Evolutionary conservation across 2,797 vertebrate species (phyloP), one percentile per base, ranked within the genome.

Genomic region (Amniataba percoides): DNA sequence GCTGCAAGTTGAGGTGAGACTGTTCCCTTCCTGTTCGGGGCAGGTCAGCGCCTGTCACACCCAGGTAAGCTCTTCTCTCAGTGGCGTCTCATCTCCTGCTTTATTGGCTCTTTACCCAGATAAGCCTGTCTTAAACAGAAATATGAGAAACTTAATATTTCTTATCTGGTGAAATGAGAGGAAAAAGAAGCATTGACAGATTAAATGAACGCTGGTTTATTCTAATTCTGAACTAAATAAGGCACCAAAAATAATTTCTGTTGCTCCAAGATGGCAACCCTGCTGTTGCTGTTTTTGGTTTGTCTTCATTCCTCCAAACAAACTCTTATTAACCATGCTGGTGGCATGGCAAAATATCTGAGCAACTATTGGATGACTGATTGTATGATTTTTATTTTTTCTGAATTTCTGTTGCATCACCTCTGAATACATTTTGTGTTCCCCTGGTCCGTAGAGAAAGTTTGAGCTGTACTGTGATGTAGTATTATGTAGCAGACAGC

Each of bases 11-110:
- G 27, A 75, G 52, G 74, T 85, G 77, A 87, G 77, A 65, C 60
- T 2, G 13, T 75, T 71, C 49, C 70, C 69, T 57, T 71, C 23
- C 67, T 67, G 63, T 60, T 61, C 4, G 40, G 77, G 87, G 77
- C 88, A 90, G 87, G 90, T 90, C 83, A 89, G 64, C 63, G 71
- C 90, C 86, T 87, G 90, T 85, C 78, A 84, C 68, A 73, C 52
- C 42, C 18, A 34, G 74, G 66, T 80, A 91, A 89, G 80, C 79
- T 77, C 57, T 60, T 89, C 80, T 86, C 65, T 85, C 82, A 84
- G 72, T 78, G 64, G 67, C 18, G 46, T 75, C 85, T 84, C 80
- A 86, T 84, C 81, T 81, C 56, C 61, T 46, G 18, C 81, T 91
- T 85, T 78, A 82, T 86, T 70, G 76, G 39, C 45, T 82, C 69